These are phyloP conservation scores for Coracopsis vasa DNA, from an alignment of 2,113 vertebrate genomes.

Conservation along the genomic window DNA sequence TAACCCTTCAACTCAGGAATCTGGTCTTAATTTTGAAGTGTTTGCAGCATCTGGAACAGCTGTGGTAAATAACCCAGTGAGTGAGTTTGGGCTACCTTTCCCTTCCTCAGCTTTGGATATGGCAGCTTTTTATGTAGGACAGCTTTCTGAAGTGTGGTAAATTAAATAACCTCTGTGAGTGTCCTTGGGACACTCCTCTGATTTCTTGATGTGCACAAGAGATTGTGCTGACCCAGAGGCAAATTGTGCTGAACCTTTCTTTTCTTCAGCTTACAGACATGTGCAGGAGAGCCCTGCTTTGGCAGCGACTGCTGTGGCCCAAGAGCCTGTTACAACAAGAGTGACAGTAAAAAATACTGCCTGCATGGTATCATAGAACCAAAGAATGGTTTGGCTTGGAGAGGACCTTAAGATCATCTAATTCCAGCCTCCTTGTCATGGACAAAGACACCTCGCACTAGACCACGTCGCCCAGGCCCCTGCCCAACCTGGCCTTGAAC, in stretches of 20 bases:
- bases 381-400: not conserved
- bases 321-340: not conserved
- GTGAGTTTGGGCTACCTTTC: not conserved
- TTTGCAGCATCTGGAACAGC: not conserved
- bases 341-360: not conserved
- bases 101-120: not conserved
- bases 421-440: not conserved
- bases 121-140: not conserved
- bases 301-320: not conserved
- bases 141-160: not conserved
- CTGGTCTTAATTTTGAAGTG: not conserved
- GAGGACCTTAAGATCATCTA: not conserved
- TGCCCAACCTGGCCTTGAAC: not conserved
- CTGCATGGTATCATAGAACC: not conserved
- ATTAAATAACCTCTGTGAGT: not conserved
- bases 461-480: not conserved
- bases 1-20: not conserved
- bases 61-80: not conserved
- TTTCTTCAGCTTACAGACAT: accelerated
- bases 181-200: not conserved
- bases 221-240: not conserved
- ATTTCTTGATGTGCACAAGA: accelerated
- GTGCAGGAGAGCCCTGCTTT: not conserved
- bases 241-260: not conserved
- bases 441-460: not conserved